A percentile compares a stretch with the other conserved stretches of the same genome.
Conservation (phyloP, 2,113 vertebrate species). For the Pavo muticus region DNA sequence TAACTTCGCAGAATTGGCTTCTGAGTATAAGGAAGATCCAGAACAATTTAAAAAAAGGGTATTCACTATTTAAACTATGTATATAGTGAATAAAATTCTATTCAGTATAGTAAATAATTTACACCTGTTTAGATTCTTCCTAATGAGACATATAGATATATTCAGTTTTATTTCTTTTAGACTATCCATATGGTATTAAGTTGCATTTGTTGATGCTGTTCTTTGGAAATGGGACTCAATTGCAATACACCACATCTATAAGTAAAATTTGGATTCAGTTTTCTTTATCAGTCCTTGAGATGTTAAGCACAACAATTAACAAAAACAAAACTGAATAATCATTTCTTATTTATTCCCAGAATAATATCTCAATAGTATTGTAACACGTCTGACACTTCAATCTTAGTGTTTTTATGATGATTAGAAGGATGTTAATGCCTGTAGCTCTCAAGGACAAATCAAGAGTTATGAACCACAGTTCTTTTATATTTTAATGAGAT, state of each 20-base stretch:
- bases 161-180: background rate
- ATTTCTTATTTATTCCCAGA: background rate
- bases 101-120: background rate
- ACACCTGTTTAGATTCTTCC: background rate
- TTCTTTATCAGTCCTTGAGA: background rate
- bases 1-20: conserved; percentile 51
- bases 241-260: background rate
- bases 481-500: background rate
- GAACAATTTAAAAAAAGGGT: conserved; percentile 77
- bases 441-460: background rate
- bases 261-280: background rate
- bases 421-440: background rate
- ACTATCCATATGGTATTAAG: background rate
- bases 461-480: background rate
- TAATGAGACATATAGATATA: background rate
- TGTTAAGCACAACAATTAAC: background rate
- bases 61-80: conserved; percentile 17
- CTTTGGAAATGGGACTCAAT: background rate
- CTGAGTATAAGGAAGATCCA: conserved; percentile 69
- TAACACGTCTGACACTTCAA: background rate
- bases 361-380: background rate
- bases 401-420: background rate
- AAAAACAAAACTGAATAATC: background rate
- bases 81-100: background rate
- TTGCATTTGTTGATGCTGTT: background rate